These are phyloP conservation scores for Rhorus exstirpatorius DNA, from an alignment of 2,888 invertebrate genomes.

Conservation along the genomic window DNA sequence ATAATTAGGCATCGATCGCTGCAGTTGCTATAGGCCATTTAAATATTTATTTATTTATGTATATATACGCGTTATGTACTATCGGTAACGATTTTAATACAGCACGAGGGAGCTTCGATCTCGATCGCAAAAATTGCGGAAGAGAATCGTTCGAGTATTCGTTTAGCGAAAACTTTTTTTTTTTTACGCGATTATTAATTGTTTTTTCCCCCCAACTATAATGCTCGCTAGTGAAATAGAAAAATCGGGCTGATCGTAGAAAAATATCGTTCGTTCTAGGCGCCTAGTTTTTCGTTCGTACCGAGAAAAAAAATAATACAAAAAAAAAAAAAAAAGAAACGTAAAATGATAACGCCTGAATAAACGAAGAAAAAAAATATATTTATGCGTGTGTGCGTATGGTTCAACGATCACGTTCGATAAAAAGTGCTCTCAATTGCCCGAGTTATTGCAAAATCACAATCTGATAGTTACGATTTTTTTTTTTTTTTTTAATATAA, in stretches of 20 bases:
- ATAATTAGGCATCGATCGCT: conserved; percentile 62
- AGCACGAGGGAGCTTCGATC: neutral
- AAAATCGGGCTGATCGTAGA: conserved; percentile 64
- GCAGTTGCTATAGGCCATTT: conserved; percentile 55
- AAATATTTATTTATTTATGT: neutral
- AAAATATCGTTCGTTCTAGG: conserved; percentile 66
- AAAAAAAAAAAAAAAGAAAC: neutral
- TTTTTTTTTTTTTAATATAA: conserved; percentile 9
- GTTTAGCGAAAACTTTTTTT: neutral
- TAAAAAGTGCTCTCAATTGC: conserved; percentile 43
- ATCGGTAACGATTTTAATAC: neutral
- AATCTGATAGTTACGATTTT: conserved; percentile 19
- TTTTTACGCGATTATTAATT: neutral
- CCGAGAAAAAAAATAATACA: conserved; percentile 9
- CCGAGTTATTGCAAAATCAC: conserved; percentile 52
- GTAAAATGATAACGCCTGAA: neutral
- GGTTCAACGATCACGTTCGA: conserved; percentile 28
- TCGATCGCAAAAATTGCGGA: neutral
- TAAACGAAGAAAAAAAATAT: conserved; percentile 2
- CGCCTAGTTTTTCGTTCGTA: conserved; percentile 8
- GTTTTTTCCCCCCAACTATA: conserved; percentile 8
- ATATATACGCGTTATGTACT: neutral
- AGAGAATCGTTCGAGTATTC: neutral
- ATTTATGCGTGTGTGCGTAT: conserved; percentile 33
- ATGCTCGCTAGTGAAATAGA: conserved; percentile 49